A percentile compares a stretch with the other conserved stretches of the same genome.
phyloP scores from a whole-genome alignment of 2,113 vertebrate genomes.

The Triplophysa dalaica region DNA sequence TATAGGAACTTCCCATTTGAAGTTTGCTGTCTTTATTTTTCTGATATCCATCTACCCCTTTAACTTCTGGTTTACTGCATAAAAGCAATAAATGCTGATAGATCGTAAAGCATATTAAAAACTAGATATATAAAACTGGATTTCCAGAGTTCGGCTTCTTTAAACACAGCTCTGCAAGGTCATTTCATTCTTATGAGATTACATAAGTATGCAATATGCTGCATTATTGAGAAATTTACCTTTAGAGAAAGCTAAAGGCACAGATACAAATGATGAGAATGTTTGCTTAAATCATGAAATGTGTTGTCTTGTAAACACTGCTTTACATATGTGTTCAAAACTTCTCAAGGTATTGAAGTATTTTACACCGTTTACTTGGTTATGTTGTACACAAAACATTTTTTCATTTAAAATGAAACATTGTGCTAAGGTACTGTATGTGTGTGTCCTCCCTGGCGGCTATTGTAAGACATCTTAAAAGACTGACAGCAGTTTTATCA shows the following conservation, averaged over 20 bases:
- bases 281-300: background rate
- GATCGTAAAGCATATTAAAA: constrained; percentile 13
- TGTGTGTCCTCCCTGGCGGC: constrained; percentile 24
- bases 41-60: background rate
- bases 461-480: background rate
- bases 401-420: background rate
- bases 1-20: background rate
- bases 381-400: background rate
- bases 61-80: constrained; percentile 1
- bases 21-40: constrained; percentile 10
- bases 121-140: constrained; percentile 20
- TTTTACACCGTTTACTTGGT: background rate
- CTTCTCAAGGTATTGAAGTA: background rate
- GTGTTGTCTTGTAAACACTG: background rate
- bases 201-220: constrained; percentile 10
- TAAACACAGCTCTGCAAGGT: background rate
- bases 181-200: constrained; percentile 19
- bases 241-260: background rate
- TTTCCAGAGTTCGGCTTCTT: background rate
- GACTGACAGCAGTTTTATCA: constrained; percentile 23
- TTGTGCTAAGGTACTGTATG: background rate
- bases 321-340: background rate
- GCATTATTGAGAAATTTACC: background rate
- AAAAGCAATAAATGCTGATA: constrained; percentile 15
- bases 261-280: constrained; percentile 24